These are phyloP conservation scores for Dermolepida albohirtum DNA, from an alignment of 2,888 invertebrate species.

Conservation along the genomic window DNA sequence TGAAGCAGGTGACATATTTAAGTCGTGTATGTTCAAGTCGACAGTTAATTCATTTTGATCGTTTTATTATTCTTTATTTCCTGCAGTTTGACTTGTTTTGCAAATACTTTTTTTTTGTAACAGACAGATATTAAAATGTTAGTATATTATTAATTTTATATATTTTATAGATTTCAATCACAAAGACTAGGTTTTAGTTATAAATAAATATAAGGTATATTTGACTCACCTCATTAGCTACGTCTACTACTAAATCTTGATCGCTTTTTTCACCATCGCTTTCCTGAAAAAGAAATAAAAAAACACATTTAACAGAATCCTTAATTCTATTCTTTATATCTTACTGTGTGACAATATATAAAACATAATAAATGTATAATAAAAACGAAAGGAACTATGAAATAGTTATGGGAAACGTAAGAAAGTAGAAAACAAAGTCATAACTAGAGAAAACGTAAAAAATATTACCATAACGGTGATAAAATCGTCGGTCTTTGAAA, in stretches of 20 bases:
- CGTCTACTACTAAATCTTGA: conserved; percentile 73
- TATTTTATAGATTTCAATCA: too few species aligned
- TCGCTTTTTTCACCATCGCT: conserved; percentile 97
- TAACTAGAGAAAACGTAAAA: conserved; percentile 8
- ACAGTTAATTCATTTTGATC: too few species aligned
- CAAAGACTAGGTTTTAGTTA: too few species aligned
- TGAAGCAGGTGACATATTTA: too few species aligned
- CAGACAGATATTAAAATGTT: too few species aligned
- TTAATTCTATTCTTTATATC: neutral
- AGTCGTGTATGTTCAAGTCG: too few species aligned
- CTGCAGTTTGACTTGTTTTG: too few species aligned
- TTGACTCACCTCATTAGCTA: conserved; percentile 89
- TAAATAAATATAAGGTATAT: neutral
- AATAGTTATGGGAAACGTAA: neutral
- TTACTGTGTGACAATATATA: neutral
- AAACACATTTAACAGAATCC: neutral
- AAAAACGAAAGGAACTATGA: neutral
- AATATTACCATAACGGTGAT: conserved; percentile 39
- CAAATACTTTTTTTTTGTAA: too few species aligned
- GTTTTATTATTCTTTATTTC: too few species aligned
- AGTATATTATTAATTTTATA: too few species aligned
- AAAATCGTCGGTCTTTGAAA: conserved; percentile 40
- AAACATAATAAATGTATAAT: neutral
- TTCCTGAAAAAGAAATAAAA: conserved; percentile 71
- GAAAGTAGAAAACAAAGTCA: neutral